These are phyloP conservation scores for Laupala kohalensis DNA, from an alignment of 1,140 invertebrate genomes.

Conservation along the genomic window DNA sequence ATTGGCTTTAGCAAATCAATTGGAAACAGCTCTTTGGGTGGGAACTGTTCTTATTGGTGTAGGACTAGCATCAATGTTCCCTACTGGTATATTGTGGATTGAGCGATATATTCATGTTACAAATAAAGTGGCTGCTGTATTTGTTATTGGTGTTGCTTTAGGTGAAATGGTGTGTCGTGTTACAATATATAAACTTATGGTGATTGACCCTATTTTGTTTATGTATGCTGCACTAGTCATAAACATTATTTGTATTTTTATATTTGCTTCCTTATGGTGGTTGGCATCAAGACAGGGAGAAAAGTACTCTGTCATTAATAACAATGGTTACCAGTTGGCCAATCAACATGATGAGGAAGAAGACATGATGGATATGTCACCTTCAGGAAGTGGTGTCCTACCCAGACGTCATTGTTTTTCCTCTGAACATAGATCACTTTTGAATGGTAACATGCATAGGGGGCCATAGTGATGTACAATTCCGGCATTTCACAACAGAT, in stretches of 20 bases:
- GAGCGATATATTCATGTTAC: constrained; percentile 33
- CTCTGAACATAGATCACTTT: constrained; percentile 4
- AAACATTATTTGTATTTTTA: constrained; percentile 15
- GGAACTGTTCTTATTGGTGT: constrained; percentile 27
- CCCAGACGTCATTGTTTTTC: constrained; percentile 2
- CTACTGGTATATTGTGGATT: constrained; percentile 33
- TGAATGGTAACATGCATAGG: constrained; percentile 3
- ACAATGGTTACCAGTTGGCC: constrained; percentile 22
- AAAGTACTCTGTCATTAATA: constrained; percentile 13
- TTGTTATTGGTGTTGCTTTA: constrained; percentile 32
- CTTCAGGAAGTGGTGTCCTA: not conserved
- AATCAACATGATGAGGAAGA: constrained; percentile 23
- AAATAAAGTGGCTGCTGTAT: constrained; percentile 33
- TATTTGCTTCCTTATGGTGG: constrained; percentile 12
- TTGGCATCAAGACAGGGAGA: constrained; percentile 12
- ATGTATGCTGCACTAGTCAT: constrained; percentile 19
- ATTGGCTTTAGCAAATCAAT: constrained; percentile 22
- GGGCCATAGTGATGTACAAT: constrained; percentile 1
- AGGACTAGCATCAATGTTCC: constrained; percentile 36
- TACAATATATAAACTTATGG: constrained; percentile 26
- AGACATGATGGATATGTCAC: constrained; percentile 17
- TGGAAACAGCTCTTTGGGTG: constrained; percentile 23
- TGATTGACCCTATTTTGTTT: constrained; percentile 24
- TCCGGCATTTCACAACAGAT: not conserved
- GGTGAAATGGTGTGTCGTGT: constrained; percentile 34